Conservation (phyloP, 2,888 invertebrate genomes). For the Andrena hattorfiana region DNA sequence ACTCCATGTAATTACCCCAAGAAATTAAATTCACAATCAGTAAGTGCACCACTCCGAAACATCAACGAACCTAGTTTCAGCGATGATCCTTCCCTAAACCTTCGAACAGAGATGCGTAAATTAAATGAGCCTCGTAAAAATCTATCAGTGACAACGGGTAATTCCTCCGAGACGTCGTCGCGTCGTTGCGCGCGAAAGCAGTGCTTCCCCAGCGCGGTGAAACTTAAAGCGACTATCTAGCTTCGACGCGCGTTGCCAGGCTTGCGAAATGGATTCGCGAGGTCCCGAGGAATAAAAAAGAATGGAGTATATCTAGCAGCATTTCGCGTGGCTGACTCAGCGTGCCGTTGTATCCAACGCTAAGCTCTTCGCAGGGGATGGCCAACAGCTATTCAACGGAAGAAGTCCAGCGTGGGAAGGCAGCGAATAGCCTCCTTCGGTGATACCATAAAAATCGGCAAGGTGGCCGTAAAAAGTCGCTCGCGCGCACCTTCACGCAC, state of each 20-base stretch:
- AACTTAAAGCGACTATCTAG: constrained; percentile 21
- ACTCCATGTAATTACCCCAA: too few relatives aligned
- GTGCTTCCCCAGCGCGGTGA: neutral
- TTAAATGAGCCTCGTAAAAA: neutral
- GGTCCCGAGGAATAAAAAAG: constrained; percentile 1
- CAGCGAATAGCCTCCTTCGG: constrained; percentile 33
- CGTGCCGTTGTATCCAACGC: constrained; percentile 5
- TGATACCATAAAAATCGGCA: constrained; percentile 48
- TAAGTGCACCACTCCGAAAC: neutral
- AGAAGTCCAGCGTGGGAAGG: neutral
- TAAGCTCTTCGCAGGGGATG: constrained; percentile 16
- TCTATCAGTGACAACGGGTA: constrained; percentile 5
- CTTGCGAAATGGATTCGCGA: constrained; percentile 12
- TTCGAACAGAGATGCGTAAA: constrained; percentile 16
- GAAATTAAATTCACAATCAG: too few relatives aligned
- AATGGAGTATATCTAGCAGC: neutral
- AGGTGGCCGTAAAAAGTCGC: constrained; percentile 38
- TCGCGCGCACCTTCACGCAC: constrained; percentile 33
- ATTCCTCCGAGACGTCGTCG: constrained; percentile 11
- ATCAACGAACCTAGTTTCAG: neutral
- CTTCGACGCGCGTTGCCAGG: neutral
- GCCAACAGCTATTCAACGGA: constrained; percentile 13
- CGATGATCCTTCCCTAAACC: too few relatives aligned
- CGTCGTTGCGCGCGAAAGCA: constrained; percentile 1
- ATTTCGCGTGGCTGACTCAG: constrained; percentile 12